Evolutionary conservation across 1,140 invertebrate genomes (phyloP).

Genomic region (Zeugodacus cucurbitae): DNA sequence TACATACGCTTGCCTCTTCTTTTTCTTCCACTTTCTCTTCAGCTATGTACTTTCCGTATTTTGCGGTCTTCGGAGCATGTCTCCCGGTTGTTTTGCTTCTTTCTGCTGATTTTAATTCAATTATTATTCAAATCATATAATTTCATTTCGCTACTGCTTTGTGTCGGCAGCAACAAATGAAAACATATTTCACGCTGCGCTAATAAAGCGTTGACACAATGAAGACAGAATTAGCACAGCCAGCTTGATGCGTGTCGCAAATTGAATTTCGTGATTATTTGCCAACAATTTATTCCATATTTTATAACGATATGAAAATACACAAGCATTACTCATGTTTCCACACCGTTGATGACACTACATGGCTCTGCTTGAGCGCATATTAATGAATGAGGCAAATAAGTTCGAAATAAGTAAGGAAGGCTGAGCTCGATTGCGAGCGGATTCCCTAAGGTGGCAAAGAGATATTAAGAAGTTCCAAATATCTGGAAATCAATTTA

Average conservation of each 20-base stretch:
- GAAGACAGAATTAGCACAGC: slow-evolving; percentile 5
- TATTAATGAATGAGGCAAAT: too few species aligned
- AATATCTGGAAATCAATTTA: too few species aligned
- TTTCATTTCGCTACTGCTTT: background rate
- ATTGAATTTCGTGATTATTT: slow-evolving; percentile 2
- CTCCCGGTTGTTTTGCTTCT: background rate
- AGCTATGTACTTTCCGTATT: background rate
- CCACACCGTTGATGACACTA: background rate
- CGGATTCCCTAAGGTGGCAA: too few species aligned
- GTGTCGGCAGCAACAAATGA: slow-evolving; percentile 11
- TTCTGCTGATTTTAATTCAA: slow-evolving; percentile 6
- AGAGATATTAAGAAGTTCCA: too few species aligned
- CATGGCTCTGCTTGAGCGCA: too few species aligned
- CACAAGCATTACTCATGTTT: background rate
- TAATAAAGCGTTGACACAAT: slow-evolving; percentile 7
- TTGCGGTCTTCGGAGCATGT: background rate
- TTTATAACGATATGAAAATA: background rate
- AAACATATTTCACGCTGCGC: slow-evolving; percentile 14
- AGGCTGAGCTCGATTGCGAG: too few species aligned
- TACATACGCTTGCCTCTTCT: background rate
- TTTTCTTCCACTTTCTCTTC: background rate
- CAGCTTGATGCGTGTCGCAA: background rate
- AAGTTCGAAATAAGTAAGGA: too few species aligned
- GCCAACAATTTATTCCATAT: background rate
- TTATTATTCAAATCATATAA: slow-evolving; percentile 37